phyloP scores from a whole-genome alignment of 2,888 invertebrate species.

The Dorcus hopei region DNA sequence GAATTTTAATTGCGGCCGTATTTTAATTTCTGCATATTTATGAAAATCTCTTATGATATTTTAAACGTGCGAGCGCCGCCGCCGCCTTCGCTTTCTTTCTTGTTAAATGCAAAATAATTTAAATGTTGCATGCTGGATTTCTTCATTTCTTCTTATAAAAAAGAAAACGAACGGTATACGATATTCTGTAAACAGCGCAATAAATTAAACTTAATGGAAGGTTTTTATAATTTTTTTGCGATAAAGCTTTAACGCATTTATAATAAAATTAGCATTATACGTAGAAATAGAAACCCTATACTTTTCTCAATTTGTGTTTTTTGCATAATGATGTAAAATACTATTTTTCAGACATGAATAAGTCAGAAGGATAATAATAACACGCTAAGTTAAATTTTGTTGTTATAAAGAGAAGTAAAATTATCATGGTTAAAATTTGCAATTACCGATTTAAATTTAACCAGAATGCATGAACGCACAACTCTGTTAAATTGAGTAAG shows the following conservation, averaged over 20 bases:
- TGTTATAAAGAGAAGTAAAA: no score
- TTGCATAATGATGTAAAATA: no score
- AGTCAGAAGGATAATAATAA: no score
- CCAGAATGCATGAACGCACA: background rate
- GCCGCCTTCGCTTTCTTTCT: conserved; percentile 3
- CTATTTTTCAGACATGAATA: no score
- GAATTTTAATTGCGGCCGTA: conserved; percentile 20
- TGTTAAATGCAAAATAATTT: conserved; percentile 20
- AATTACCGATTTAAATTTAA: background rate
- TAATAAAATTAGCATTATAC: no score
- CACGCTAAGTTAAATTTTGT: no score
- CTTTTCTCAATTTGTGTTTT: no score
- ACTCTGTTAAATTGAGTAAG: background rate
- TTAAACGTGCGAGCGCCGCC: conserved; percentile 1
- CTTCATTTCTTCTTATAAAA: background rate
- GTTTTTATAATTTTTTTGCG: no score
- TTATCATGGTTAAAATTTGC: background rate
- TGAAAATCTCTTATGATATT: conserved; percentile 9
- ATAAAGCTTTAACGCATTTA: no score
- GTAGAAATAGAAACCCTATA: no score
- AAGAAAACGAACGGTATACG: background rate
- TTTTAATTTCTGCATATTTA: conserved; percentile 20
- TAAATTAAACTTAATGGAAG: conserved; percentile 4
- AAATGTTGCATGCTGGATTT: conserved; percentile 17
- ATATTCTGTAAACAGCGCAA: background rate